Percentiles rank a stretch among this genome's conserved stretches.
phyloP scores from a whole-genome alignment of 2,888 invertebrate species.

The Epsilonema sp. region DNA sequence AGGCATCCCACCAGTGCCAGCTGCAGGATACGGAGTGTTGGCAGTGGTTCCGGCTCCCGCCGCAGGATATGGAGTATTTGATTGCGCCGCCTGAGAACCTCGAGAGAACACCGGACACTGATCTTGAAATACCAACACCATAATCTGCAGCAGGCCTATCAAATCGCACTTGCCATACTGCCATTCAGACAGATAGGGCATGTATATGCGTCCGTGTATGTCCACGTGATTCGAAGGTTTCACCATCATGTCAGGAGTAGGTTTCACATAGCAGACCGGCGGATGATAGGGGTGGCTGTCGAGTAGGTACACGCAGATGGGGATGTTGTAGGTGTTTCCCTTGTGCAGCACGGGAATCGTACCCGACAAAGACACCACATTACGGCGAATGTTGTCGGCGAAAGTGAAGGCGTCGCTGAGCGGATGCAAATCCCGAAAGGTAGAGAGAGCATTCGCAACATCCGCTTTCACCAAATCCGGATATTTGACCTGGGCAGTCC shows the following conservation, averaged over 20 bases:
- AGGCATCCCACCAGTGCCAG: not conserved
- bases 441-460: not conserved
- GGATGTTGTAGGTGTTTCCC: constrained; percentile 67
- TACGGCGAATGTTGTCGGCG: constrained; percentile 29
- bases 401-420: constrained; percentile 17
- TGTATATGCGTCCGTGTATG: constrained; percentile 77
- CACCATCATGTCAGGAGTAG: constrained; percentile 75
- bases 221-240: constrained; percentile 84
- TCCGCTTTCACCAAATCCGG: not conserved
- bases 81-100: not conserved
- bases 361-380: constrained; percentile 33
- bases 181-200: constrained; percentile 94
- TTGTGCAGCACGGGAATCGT: constrained; percentile 36
- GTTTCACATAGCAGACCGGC: constrained; percentile 67
- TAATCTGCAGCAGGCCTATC: constrained; percentile 62
- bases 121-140: constrained; percentile 78
- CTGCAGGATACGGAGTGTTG: constrained; percentile 11
- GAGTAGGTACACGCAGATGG: constrained; percentile 82
- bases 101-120: constrained; percentile 57
- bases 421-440: constrained; percentile 18
- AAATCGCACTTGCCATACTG: constrained; percentile 53
- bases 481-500: not conserved
- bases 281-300: constrained; percentile 92
- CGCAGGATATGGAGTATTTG: constrained; percentile 12
- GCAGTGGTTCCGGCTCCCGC: not conserved